These are phyloP conservation scores for Sebastes kiyomatsui DNA, from an alignment of 2,797 vertebrate species.

Conservation along the genomic window DNA sequence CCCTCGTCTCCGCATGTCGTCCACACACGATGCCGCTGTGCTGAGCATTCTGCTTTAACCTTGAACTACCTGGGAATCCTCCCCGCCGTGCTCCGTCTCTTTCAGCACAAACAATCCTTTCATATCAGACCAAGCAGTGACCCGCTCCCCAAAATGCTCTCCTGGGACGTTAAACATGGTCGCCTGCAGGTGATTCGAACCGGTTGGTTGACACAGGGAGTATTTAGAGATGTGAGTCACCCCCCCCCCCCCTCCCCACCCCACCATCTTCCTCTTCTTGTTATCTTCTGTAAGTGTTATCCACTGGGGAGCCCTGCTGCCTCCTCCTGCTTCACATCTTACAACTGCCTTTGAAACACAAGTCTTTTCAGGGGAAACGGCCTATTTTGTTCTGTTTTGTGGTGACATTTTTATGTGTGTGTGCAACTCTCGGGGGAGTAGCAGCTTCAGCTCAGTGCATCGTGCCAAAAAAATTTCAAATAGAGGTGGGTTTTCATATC, in stretches of 20 bases:
- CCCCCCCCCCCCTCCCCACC: not conserved
- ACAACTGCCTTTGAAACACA: slow-evolving; percentile 50
- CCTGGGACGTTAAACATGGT: slow-evolving; percentile 44
- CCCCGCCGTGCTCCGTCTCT: slow-evolving; percentile 23
- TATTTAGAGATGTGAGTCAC: slow-evolving; percentile 52
- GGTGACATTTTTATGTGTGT: slow-evolving; percentile 51
- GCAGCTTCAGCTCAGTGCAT: slow-evolving; percentile 32
- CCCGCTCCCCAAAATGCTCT: slow-evolving; percentile 42
- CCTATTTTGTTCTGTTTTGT: slow-evolving; percentile 60
- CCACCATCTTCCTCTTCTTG: not conserved
- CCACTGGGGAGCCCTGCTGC: slow-evolving; percentile 43
- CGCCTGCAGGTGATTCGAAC: slow-evolving; percentile 54
- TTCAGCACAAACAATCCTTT: slow-evolving; percentile 41
- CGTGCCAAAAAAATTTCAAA: slow-evolving; percentile 48
- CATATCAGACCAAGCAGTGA: slow-evolving; percentile 37
- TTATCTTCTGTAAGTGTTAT: slow-evolving; percentile 50
- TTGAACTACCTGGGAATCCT: slow-evolving; percentile 55
- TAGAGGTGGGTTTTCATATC: slow-evolving; percentile 31
- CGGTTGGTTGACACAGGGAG: slow-evolving; percentile 35
- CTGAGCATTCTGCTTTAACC: slow-evolving; percentile 46
- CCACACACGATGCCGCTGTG: not conserved
- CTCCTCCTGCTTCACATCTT: slow-evolving; percentile 45
- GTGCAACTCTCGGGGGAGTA: slow-evolving; percentile 42
- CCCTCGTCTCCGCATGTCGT: not conserved
- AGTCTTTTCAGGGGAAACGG: slow-evolving; percentile 57